Base-by-base conservation (phyloP, 1,140 invertebrate species). In the Venturia canescens region DNA sequence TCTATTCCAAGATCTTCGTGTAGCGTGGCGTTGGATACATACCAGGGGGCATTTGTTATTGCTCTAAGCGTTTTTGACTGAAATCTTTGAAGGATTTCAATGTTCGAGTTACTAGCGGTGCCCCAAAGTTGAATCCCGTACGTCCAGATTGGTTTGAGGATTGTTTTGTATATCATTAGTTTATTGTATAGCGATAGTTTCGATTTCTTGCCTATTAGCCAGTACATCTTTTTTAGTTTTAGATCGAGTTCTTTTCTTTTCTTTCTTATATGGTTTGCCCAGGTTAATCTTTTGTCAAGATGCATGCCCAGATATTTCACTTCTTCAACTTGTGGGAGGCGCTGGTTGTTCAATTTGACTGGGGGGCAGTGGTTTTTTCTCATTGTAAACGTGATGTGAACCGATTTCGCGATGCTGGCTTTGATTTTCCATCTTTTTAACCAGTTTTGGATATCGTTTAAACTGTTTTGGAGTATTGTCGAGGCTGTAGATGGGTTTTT, bases 61-160 rank as follows among this genome's bases (percentile, higher is more conserved):
- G 70, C 84, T 6, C 83, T 57, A 13, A 87, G 63, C 9, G 80
- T 70, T 81, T 83, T 87, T 11, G 76, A 80, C 79, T 87, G 83
- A 23, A 82, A 82, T 6, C 50, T 15, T 77, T 87, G 79, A 6
- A 86, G 78, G 7, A 72, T 83, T 3, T 78, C 38, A 0, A 86
- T 66, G 38, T 87, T 82, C 27, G 31, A 78, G 15, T 87, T 80
- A 1, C 21, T 80, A 1, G 85, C 79, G 67, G 80, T 81, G 11
- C 84, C 84, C 84, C 85, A 87, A 1, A 87, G 53, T 66, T 86
- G 83, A 7, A 87, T 83, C 1, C 85, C 84, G 79, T 87, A 87
- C 13, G 81, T 84, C 87, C 84, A 86, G 3, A 87, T 75, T 48
- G 84, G 84, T 82, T 86, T 86, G 0, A 88, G n/a, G 27, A 88